A percentile compares a stretch with the other conserved stretches of the same genome.
These are phyloP conservation scores for Ypsolopha sequella DNA, from an alignment of 2,888 invertebrate species.

Conservation along the genomic window DNA sequence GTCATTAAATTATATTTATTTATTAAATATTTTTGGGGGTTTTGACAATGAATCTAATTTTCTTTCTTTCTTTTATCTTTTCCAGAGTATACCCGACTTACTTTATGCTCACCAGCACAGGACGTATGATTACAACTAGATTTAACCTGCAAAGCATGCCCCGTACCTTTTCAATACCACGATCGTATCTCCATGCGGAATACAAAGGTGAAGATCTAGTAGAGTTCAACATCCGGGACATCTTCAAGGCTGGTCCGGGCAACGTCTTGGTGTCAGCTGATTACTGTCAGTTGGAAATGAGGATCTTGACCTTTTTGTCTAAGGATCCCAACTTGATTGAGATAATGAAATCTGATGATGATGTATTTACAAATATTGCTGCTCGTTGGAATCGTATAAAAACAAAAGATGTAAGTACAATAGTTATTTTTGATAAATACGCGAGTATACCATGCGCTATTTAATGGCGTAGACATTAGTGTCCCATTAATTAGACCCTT, in stretches of 20 bases:
- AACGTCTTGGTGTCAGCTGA: constrained; percentile 88
- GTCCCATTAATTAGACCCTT: too few relatives aligned
- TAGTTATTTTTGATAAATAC: neutral
- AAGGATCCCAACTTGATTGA: constrained; percentile 77
- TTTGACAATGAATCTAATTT: too few relatives aligned
- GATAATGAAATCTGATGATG: constrained; percentile 76
- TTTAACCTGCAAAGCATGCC: constrained; percentile 95
- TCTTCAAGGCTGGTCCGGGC: constrained; percentile 74
- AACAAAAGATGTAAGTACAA: constrained; percentile 66
- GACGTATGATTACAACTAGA: constrained; percentile 91
- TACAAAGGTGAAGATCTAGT: constrained; percentile 27
- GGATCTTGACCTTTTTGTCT: constrained; percentile 93
- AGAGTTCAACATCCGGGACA: constrained; percentile 76
- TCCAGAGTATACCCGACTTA: constrained; percentile 76
- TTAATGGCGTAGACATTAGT: too few relatives aligned
- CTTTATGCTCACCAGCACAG: constrained; percentile 78
- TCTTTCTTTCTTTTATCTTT: too few relatives aligned
- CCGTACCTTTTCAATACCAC: constrained; percentile 80
- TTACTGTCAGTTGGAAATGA: constrained; percentile 95
- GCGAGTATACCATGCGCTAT: neutral
- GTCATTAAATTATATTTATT: too few relatives aligned
- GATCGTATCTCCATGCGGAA: constrained; percentile 21
- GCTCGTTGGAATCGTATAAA: constrained; percentile 83
- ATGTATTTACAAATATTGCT: constrained; percentile 89
- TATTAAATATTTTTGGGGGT: too few relatives aligned